Conservation (phyloP, 2,113 vertebrate species). For the Etheostoma spectabile region DNA sequence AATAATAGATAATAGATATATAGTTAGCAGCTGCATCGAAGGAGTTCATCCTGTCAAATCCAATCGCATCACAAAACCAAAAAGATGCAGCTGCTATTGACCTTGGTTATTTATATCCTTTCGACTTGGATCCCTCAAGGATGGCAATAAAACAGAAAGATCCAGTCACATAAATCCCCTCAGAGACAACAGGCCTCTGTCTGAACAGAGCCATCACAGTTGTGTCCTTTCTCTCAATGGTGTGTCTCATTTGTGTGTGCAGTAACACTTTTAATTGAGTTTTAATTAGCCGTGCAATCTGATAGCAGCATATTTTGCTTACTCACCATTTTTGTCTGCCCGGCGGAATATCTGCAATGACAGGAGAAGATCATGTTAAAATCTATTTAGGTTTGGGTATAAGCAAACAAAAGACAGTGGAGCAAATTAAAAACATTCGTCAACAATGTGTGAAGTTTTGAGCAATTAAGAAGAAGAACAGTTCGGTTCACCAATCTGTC, state of each 20-base stretch:
- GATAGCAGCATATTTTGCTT: slow-evolving; percentile 38
- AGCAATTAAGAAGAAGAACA: neutral
- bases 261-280: slow-evolving; percentile 21
- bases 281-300: slow-evolving; percentile 21
- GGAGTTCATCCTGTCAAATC: slow-evolving; percentile 30
- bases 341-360: slow-evolving; percentile 83
- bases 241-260: neutral
- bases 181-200: neutral
- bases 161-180: slow-evolving; percentile 11
- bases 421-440: neutral
- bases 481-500: slow-evolving; percentile 1
- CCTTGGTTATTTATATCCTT: slow-evolving; percentile 37
- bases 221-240: neutral
- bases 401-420: neutral
- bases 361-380: slow-evolving; percentile 44
- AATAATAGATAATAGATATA: too few relatives aligned
- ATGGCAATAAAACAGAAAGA: slow-evolving; percentile 1
- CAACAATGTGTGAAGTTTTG: neutral
- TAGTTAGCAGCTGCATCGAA: neutral
- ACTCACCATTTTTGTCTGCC: slow-evolving; percentile 86
- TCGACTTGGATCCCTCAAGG: neutral
- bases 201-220: slow-evolving; percentile 19
- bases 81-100: slow-evolving; percentile 25
- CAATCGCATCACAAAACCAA: slow-evolving; percentile 8
- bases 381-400: neutral